Conservation (phyloP, 2,113 vertebrate species). For the Trichechus manatus region DNA sequence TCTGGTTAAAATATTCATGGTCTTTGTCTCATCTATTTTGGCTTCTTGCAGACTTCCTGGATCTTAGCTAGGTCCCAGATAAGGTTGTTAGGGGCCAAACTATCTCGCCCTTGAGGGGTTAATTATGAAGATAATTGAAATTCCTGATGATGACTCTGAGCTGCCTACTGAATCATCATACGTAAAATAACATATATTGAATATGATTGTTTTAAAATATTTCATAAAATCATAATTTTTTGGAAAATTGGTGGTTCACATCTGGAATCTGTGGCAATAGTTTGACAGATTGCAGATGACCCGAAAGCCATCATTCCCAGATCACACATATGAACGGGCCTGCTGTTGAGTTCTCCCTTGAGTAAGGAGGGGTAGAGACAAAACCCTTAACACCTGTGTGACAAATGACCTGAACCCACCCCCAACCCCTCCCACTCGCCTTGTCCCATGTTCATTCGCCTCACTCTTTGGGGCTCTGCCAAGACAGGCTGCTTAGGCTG, state of each 20-base stretch:
- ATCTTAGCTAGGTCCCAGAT: neutral
- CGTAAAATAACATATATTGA: constrained; percentile 20
- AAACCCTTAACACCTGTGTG: neutral
- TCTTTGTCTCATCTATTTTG: constrained; percentile 47
- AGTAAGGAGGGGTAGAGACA: neutral
- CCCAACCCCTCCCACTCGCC: neutral
- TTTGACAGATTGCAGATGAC: neutral
- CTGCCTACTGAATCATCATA: neutral
- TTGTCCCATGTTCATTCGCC: neutral
- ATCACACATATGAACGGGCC: neutral
- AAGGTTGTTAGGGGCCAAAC: neutral
- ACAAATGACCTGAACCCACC: neutral
- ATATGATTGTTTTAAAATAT: constrained; percentile 23
- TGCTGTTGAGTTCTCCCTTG: neutral
- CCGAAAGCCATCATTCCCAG: constrained; percentile 15
- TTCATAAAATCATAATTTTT: constrained; percentile 34
- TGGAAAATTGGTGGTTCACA: constrained; percentile 31
- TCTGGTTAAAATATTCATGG: neutral
- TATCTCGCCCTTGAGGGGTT: neutral
- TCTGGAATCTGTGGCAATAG: constrained; percentile 37
- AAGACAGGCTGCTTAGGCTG: constrained; percentile 15
- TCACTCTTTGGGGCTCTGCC: constrained; percentile 6
- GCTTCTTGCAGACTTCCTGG: constrained; percentile 4
- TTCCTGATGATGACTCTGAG: neutral
- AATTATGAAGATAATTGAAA: neutral